A percentile compares a stretch with the other conserved stretches of the same genome.
Conservation (phyloP, 1,140 invertebrate species). For the Gryon sp. region DNA sequence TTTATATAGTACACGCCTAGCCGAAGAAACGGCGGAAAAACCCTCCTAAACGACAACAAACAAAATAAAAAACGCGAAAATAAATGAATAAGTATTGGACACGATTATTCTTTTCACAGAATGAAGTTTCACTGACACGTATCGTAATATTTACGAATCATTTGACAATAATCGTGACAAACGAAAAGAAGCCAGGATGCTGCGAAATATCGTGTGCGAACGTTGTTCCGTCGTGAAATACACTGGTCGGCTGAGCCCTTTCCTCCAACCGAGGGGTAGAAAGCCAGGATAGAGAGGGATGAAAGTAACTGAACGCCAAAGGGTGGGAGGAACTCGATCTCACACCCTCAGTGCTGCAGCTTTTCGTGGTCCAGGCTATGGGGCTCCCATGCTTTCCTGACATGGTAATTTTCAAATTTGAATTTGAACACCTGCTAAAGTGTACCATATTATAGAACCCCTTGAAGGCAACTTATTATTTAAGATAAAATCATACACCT, state of each 20-base stretch:
- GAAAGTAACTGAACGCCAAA: conserved; percentile 53
- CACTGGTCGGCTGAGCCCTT: conserved; percentile 62
- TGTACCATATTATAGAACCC: conserved; percentile 18
- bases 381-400: conserved; percentile 44
- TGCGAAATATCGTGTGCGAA: conserved; percentile 40
- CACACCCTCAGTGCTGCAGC: conserved; percentile 60
- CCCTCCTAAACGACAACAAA: neutral
- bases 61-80: neutral
- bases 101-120: too few species aligned
- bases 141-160: conserved; percentile 27
- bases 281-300: conserved; percentile 49
- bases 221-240: conserved; percentile 53
- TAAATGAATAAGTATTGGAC: neutral
- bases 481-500: too few species aligned
- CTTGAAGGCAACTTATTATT: conserved; percentile 19
- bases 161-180: conserved; percentile 19
- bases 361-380: conserved; percentile 55
- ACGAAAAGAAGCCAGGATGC: conserved; percentile 18
- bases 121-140: conserved; percentile 32
- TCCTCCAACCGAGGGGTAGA: conserved; percentile 49
- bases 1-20: conserved; percentile 24
- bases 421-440: conserved; percentile 13
- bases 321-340: conserved; percentile 60
- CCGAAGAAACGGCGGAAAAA: neutral
- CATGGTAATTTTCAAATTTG: conserved; percentile 51